Percentiles rank a stretch among this genome's conserved stretches.
phyloP scores from a whole-genome alignment of 2,797 vertebrate genomes.

The Rhinichthys osculus region DNA sequence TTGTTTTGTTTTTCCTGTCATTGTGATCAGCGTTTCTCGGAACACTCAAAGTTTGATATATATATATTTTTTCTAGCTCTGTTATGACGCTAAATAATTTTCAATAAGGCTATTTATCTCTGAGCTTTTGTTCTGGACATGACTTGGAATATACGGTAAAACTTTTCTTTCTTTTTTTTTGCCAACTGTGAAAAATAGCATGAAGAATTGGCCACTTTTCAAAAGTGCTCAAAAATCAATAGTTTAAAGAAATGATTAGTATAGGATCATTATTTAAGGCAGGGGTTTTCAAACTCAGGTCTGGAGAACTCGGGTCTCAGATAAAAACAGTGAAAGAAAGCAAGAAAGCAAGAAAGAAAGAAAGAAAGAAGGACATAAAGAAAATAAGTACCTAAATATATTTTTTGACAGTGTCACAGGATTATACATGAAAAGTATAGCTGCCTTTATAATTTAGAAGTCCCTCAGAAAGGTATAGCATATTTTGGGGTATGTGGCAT shows the following conservation, averaged over 20 bases:
- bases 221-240: conserved; percentile 55
- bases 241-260: conserved; percentile 64
- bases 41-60: conserved; percentile 70
- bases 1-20: conserved; percentile 71
- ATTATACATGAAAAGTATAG: too few relatives aligned
- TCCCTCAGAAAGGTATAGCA: neutral
- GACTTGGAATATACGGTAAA: conserved; percentile 6
- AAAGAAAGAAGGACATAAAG: too few relatives aligned
- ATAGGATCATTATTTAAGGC: conserved; percentile 70
- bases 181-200: neutral
- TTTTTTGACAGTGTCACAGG: too few relatives aligned
- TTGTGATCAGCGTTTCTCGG: conserved; percentile 73
- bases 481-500: too few relatives aligned
- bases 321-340: too few relatives aligned
- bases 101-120: conserved; percentile 70
- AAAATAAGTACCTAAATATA: too few relatives aligned
- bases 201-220: conserved; percentile 37
- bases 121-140: conserved; percentile 22
- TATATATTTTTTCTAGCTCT: conserved; percentile 31
- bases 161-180: neutral
- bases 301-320: too few relatives aligned
- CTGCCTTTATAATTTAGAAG: neutral
- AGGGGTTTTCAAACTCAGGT: conserved; percentile 54
- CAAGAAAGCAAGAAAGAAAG: too few relatives aligned
- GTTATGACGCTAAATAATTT: conserved; percentile 65